These are phyloP conservation scores for Archips crataeganus DNA, from an alignment of 2,888 invertebrate species.

Conservation along the genomic window DNA sequence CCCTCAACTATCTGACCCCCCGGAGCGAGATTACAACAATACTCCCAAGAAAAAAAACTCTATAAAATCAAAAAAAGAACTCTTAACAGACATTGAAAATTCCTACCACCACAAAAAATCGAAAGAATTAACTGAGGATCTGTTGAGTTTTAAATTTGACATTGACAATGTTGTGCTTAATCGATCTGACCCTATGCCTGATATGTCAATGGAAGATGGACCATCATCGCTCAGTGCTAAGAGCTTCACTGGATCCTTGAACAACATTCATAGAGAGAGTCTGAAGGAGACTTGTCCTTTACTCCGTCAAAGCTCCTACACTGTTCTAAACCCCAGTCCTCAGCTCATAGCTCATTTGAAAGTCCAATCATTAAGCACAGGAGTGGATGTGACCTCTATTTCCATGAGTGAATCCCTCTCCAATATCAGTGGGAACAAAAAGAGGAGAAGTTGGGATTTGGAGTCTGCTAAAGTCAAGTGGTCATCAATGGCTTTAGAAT, in stretches of 20 bases:
- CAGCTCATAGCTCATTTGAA: conserved; percentile 88
- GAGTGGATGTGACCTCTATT: conserved; percentile 77
- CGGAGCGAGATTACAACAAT: conserved; percentile 71
- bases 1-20: conserved; percentile 59
- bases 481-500: conserved; percentile 80
- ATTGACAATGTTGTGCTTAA: conserved; percentile 52
- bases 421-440: conserved; percentile 67
- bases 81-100: conserved; percentile 50
- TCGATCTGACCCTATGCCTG: conserved; percentile 52
- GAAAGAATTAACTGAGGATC: conserved; percentile 43
- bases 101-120: conserved; percentile 42
- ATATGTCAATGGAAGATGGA: conserved; percentile 58
- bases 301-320: conserved; percentile 92
- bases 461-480: conserved; percentile 81
- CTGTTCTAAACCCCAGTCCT: conserved; percentile 91
- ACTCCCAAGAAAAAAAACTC: conserved; percentile 47
- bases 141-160: conserved; percentile 53
- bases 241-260: conserved; percentile 79
- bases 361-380: conserved; percentile 77
- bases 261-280: conserved; percentile 72
- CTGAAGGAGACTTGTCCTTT: conserved; percentile 68
- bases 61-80: conserved; percentile 47
- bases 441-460: conserved; percentile 79
- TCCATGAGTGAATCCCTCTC: conserved; percentile 82
- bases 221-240: conserved; percentile 69